These are phyloP conservation scores for Macrophya annulata DNA, from an alignment of 2,888 invertebrate species.

Conservation along the genomic window DNA sequence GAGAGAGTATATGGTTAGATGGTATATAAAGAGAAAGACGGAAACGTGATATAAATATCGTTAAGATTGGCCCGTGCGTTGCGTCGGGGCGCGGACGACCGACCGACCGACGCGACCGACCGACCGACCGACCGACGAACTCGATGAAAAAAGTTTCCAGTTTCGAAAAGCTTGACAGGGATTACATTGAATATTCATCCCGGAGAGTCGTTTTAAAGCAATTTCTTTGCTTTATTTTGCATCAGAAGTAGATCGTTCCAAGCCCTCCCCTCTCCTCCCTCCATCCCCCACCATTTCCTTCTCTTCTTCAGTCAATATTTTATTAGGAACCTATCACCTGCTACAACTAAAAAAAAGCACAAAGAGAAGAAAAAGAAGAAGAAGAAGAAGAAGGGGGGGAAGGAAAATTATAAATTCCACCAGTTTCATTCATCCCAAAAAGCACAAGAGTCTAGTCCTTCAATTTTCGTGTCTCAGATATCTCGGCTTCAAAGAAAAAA, in stretches of 20 bases:
- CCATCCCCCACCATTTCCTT: no score
- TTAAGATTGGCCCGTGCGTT: slow-evolving; percentile 23
- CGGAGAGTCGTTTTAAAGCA: slow-evolving; percentile 47
- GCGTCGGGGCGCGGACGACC: background rate
- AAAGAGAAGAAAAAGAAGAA: background rate
- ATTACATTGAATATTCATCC: slow-evolving; percentile 53
- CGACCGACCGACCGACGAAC: slow-evolving; percentile 5
- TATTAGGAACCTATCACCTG: slow-evolving; percentile 17
- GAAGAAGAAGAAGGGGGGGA: background rate
- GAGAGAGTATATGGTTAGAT: background rate
- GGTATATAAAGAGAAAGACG: slow-evolving; percentile 47
- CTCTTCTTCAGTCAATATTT: slow-evolving; percentile 12
- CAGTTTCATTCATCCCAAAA: background rate
- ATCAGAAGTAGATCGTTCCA: slow-evolving; percentile 13
- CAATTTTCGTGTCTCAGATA: no score
- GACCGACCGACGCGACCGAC: background rate
- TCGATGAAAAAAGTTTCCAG: slow-evolving; percentile 45
- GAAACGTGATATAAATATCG: slow-evolving; percentile 54
- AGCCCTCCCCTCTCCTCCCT: background rate
- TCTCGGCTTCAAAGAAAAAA: no score
- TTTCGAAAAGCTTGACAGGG: slow-evolving; percentile 46
- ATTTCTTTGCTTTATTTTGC: slow-evolving; percentile 48
- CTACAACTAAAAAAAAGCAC: background rate
- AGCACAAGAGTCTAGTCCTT: background rate
- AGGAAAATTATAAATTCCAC: background rate